These are phyloP conservation scores for Acanthurus tractus DNA, from an alignment of 2,797 vertebrate genomes.

Conservation along the genomic window DNA sequence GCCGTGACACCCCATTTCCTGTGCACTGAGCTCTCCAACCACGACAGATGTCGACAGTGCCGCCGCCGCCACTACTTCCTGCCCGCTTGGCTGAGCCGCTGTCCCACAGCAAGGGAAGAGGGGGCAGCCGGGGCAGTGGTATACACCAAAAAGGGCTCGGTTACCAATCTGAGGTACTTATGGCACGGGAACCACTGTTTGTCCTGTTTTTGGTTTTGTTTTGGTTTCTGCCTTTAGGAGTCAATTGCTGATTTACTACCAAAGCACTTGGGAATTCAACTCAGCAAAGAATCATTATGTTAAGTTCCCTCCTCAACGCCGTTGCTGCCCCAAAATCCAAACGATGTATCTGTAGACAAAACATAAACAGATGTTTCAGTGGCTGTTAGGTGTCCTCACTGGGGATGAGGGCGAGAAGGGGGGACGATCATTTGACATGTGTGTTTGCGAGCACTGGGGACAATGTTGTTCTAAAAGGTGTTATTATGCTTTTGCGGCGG, in stretches of 20 bases:
- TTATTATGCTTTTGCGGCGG: conserved; percentile 73
- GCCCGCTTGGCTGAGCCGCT: conserved; percentile 60
- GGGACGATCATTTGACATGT: conserved; percentile 40
- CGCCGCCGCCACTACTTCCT: conserved; percentile 83
- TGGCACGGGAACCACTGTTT: conserved; percentile 23
- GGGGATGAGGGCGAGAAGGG: conserved; percentile 39
- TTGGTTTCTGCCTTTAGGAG: conserved; percentile 53
- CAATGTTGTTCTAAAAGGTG: conserved; percentile 79
- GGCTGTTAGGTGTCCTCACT: conserved; percentile 78
- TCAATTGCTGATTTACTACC: conserved; percentile 67
- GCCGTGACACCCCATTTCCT: conserved; percentile 99
- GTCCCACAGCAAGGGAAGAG: conserved; percentile 43
- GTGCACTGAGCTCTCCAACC: conserved; percentile 98
- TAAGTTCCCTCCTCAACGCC: conserved; percentile 23
- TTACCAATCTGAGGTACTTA: conserved; percentile 57
- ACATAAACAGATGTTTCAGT: conserved; percentile 82
- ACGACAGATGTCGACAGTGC: conserved; percentile 98
- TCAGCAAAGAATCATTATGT: conserved; percentile 66
- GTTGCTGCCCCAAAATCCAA: conserved; percentile 59
- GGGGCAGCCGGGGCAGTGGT: conserved; percentile 33
- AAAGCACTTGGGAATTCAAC: conserved; percentile 62
- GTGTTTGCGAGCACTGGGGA: conserved; percentile 58
- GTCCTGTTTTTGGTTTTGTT: conserved; percentile 40
- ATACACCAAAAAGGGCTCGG: conserved; percentile 22
- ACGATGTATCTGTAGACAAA: conserved; percentile 78